Base-by-base conservation (phyloP, 2,113 vertebrate genomes). In the Passer montanus region DNA sequence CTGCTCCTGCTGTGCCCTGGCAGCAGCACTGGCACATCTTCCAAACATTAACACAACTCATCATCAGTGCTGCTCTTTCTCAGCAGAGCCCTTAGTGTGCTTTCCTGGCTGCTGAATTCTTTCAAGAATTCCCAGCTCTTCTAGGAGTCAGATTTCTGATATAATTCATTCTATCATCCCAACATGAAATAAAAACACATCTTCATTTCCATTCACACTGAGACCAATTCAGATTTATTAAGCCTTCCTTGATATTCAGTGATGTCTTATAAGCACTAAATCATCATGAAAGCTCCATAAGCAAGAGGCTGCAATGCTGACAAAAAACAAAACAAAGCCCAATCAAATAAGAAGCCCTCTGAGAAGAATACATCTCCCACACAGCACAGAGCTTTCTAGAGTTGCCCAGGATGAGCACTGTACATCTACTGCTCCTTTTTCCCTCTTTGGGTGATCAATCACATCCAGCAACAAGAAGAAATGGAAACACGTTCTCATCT, bases 201-300 rank as follows among this genome's bases (percentile, higher is more conserved):
- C 91, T 95, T 92, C 94, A 94, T 97, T 97, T 95, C 94, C 95
- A 97, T 96, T 85, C 93, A 97, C 91, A 94, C 91, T 87, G 91
- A 95, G 94, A 96, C 96, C 95, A 95, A 97, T 96, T 97, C 94
- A 97, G 81, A 97, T 95, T 97, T 97, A 96, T 95, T 95, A 94
- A 95, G 93, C 87, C 74, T 85, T 95, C 84, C 87, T 95, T 84
- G 94, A 96, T 96, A 94, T 96, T 96, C 95, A 96, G 62, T 76
- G 87, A 75, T 94, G 78, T 62, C 87, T 95, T 94, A 69, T 35
- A 91, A 87, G 74, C 94, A 96, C 74, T 95, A 96, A 94, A 97
- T 95, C 96, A 96, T 69, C 52, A 20, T 43, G 77, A 96, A 92
- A 86, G 84, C 73, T 87, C 87, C 56, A 84, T 79, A 91, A 84